These are phyloP conservation scores for Daphoenositta chrysoptera DNA, from an alignment of 2,113 vertebrate species.

Conservation along the genomic window DNA sequence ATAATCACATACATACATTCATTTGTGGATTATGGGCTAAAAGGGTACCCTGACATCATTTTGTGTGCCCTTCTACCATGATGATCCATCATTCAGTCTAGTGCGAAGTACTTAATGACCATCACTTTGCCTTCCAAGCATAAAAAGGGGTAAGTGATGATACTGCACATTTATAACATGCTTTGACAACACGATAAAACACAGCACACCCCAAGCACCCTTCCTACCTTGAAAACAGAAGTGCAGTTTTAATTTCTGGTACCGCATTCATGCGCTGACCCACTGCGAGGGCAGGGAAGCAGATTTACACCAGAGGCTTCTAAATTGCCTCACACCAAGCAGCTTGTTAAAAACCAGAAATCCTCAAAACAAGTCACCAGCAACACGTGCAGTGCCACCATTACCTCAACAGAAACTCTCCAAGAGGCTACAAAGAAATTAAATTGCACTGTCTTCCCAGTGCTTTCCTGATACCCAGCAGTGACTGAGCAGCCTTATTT, in stretches of 20 bases:
- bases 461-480: not conserved
- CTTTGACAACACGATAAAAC: not conserved
- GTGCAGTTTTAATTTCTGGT: not conserved
- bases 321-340: not conserved
- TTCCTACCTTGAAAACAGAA: not conserved
- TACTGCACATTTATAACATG: not conserved
- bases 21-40: not conserved
- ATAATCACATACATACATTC: not conserved
- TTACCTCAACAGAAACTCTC: not conserved
- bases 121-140: not conserved
- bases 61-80: not conserved
- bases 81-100: not conserved
- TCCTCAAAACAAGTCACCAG: not conserved
- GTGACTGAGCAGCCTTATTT: not conserved
- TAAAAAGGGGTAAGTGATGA: not conserved
- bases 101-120: not conserved
- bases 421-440: not conserved
- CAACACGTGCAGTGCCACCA: fast-evolving
- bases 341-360: not conserved
- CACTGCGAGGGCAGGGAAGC: fast-evolving
- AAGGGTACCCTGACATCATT: not conserved
- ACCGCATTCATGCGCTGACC: fast-evolving
- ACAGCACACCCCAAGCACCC: not conserved
- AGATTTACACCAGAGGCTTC: not conserved
- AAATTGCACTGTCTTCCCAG: not conserved